A percentile compares a stretch with the other conserved stretches of the same genome.
phyloP scores from a whole-genome alignment of 1,140 invertebrate species.

The Euschistus heros region DNA sequence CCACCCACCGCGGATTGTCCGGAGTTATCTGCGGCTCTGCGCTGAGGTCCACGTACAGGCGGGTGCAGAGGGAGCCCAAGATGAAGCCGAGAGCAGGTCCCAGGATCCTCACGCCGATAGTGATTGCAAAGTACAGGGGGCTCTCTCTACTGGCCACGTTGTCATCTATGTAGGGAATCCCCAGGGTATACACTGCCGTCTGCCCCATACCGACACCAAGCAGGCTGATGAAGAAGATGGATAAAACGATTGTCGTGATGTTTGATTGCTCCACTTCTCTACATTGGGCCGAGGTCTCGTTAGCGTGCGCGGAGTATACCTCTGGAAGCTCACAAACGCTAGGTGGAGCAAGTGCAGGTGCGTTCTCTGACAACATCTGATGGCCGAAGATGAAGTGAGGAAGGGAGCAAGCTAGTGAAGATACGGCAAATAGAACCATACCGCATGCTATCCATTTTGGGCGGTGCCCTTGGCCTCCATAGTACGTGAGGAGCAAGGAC shows the following conservation, averaged over 20 bases:
- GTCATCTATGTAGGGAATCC: constrained; percentile 88
- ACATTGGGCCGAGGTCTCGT: constrained; percentile 34
- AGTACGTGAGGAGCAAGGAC: constrained; percentile 80
- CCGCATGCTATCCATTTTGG: constrained; percentile 94
- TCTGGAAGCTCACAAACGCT: constrained; percentile 24
- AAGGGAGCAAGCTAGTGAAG: constrained; percentile 75
- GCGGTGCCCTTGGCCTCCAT: constrained; percentile 83
- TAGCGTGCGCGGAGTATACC: not conserved
- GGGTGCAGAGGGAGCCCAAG: constrained; percentile 79
- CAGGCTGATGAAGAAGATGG: constrained; percentile 76
- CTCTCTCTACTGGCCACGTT: constrained; percentile 85
- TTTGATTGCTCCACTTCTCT: constrained; percentile 52
- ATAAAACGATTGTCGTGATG: constrained; percentile 64
- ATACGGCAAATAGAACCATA: constrained; percentile 79
- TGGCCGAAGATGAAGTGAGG: constrained; percentile 71
- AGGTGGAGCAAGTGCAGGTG: constrained; percentile 38
- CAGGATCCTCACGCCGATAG: constrained; percentile 80
- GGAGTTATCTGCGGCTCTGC: constrained; percentile 62
- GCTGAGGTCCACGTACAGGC: constrained; percentile 71
- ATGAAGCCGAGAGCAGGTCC: constrained; percentile 84
- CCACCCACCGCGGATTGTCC: constrained; percentile 80
- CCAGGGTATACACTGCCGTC: constrained; percentile 84
- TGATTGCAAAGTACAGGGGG: constrained; percentile 87
- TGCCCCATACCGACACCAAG: constrained; percentile 85
- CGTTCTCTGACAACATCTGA: constrained; percentile 53